A percentile compares a stretch with the other conserved stretches of the same genome.
These are phyloP conservation scores for Corvus cornix DNA, from an alignment of 2,113 vertebrate genomes.

Conservation along the genomic window DNA sequence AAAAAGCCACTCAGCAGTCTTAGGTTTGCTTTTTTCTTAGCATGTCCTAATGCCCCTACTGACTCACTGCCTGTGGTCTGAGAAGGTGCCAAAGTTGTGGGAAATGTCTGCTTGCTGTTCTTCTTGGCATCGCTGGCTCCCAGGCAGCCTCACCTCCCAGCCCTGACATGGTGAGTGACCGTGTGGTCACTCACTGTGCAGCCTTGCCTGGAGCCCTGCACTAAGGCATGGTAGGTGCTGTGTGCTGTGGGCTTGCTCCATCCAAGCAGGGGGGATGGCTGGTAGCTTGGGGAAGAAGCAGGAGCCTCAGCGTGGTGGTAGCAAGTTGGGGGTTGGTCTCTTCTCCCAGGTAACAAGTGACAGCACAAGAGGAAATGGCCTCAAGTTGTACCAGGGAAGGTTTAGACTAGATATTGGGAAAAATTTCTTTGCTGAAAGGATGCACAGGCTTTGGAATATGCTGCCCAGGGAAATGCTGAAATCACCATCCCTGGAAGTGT, in stretches of 20 bases:
- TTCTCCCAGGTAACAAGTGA: neutral
- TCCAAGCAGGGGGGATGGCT: rapidly evolving
- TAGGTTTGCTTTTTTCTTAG: neutral
- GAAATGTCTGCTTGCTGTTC: neutral
- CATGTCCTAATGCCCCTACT: neutral
- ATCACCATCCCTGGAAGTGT: neutral
- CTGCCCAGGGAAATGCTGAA: neutral
- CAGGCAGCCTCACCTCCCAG: neutral
- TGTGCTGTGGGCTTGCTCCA: neutral
- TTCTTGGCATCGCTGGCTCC: rapidly evolving
- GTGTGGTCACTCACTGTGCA: neutral
- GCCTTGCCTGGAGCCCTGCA: neutral
- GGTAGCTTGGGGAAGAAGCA: neutral
- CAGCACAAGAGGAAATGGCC: neutral
- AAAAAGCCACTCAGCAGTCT: neutral
- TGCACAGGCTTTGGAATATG: neutral
- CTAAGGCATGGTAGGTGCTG: neutral
- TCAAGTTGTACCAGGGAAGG: neutral
- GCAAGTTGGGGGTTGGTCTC: neutral
- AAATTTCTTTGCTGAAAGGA: neutral
- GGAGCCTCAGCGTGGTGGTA: neutral
- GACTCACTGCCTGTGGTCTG: neutral
- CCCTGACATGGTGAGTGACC: rapidly evolving
- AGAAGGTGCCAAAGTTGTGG: neutral
- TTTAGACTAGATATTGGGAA: neutral